phyloP scores from a whole-genome alignment of 2,797 vertebrate species.

The Protosalanx chinensis region DNA sequence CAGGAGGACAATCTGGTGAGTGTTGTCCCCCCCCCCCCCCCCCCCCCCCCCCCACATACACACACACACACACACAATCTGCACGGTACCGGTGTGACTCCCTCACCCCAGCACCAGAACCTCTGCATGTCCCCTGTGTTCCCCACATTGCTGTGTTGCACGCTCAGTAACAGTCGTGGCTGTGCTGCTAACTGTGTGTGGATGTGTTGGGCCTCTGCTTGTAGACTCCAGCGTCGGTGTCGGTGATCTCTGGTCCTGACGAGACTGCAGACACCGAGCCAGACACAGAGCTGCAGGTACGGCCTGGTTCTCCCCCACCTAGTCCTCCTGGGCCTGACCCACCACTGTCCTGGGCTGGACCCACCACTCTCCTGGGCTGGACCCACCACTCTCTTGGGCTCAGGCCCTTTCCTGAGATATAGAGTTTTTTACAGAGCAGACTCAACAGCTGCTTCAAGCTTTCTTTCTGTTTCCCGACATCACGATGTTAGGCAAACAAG shows the following conservation, averaged over 20 bases:
- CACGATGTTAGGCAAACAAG: background rate
- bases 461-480: background rate
- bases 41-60: background rate
- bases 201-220: conserved; percentile 38
- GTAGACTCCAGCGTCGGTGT: conserved; percentile 36
- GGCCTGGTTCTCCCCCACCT: background rate
- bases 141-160: background rate
- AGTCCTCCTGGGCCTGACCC: background rate
- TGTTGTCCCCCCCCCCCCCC: background rate
- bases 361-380: no score
- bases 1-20: conserved; percentile 79
- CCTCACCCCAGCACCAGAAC: no score
- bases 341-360: no score
- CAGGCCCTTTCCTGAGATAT: background rate
- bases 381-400: no score
- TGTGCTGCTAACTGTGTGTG: conserved; percentile 18
- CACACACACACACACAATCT: background rate
- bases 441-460: background rate
- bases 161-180: background rate
- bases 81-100: background rate
- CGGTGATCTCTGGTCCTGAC: conserved; percentile 26
- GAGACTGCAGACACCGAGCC: conserved; percentile 35
- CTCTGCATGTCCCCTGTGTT: background rate
- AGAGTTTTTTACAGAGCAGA: background rate
- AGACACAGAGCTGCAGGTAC: conserved; percentile 46